These are phyloP conservation scores for Spinibarbus caldwelli DNA, from an alignment of 2,797 vertebrate genomes.

Conservation along the genomic window DNA sequence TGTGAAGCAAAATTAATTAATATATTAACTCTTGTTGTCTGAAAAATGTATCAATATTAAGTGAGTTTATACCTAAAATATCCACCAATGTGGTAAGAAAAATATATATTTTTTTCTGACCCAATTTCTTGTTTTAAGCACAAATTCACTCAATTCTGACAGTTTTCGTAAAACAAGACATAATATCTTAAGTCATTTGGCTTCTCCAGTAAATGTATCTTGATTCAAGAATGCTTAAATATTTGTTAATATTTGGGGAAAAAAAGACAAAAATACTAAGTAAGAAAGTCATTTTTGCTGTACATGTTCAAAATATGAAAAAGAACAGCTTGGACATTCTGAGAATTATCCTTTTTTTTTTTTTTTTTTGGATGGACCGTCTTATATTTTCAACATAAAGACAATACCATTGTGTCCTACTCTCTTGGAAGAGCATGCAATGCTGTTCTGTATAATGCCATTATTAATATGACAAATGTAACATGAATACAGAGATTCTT, in stretches of 20 bases:
- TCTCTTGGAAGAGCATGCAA: not conserved
- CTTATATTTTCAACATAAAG: not conserved
- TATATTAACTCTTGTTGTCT: not conserved
- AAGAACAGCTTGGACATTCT: not conserved
- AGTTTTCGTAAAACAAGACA: too few species aligned
- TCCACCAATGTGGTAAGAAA: too few species aligned
- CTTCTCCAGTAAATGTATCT: not conserved
- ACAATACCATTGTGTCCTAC: not conserved
- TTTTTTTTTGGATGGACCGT: not conserved
- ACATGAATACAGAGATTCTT: constrained; percentile 27
- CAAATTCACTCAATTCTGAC: too few species aligned
- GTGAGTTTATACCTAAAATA: too few species aligned
- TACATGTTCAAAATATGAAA: not conserved
- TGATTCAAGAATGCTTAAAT: too few species aligned
- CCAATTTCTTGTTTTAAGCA: too few species aligned
- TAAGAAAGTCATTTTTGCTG: not conserved
- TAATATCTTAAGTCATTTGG: not conserved
- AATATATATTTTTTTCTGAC: too few species aligned
- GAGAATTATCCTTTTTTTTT: not conserved
- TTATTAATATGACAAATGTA: constrained; percentile 24
- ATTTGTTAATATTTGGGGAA: too few species aligned
- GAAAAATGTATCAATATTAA: too few species aligned
- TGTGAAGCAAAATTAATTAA: not conserved
- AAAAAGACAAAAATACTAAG: not conserved
- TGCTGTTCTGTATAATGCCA: not conserved